Conservation (phyloP, 2,888 invertebrate species). For the Lagria hirta region DNA sequence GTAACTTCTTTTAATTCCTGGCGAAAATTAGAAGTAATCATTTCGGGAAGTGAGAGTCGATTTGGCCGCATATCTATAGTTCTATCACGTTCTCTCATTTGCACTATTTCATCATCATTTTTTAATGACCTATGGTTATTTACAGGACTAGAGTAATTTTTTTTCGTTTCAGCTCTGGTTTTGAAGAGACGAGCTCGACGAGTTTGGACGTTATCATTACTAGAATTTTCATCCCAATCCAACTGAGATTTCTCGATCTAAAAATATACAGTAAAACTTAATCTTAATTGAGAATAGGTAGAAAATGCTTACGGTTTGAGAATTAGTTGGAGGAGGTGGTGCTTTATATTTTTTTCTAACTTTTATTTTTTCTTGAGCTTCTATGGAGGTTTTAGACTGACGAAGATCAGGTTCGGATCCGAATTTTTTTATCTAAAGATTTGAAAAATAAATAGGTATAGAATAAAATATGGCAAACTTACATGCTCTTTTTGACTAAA, state of each 20-base stretch:
- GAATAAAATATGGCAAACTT: conserved; percentile 3
- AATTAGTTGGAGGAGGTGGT: conserved; percentile 59
- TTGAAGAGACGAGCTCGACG: conserved; percentile 70
- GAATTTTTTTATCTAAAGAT: conserved; percentile 60
- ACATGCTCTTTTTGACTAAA: conserved; percentile 16
- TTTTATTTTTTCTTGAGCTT: conserved; percentile 56
- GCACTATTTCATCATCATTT: conserved; percentile 21
- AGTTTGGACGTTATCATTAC: conserved; percentile 44
- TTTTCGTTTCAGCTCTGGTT: conserved; percentile 72
- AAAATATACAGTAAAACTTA: conserved; percentile 14
- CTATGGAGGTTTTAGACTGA: conserved; percentile 35
- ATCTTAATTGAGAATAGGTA: too few species aligned
- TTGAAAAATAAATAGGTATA: neutral
- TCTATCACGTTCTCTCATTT: conserved; percentile 51
- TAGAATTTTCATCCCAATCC: conserved; percentile 50
- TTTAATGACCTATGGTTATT: conserved; percentile 35
- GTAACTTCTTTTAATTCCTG: conserved; percentile 57
- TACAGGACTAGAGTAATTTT: conserved; percentile 50
- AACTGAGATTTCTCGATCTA: conserved; percentile 37
- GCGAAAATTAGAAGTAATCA: conserved; percentile 57
- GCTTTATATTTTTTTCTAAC: conserved; percentile 78
- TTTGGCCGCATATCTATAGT: conserved; percentile 49
- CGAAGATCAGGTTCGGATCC: conserved; percentile 75
- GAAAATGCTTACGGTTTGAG: conserved; percentile 33
- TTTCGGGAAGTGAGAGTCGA: conserved; percentile 48